These are phyloP conservation scores for Mesopsocus fuscifrons DNA, from an alignment of 2,888 invertebrate genomes.

Conservation along the genomic window DNA sequence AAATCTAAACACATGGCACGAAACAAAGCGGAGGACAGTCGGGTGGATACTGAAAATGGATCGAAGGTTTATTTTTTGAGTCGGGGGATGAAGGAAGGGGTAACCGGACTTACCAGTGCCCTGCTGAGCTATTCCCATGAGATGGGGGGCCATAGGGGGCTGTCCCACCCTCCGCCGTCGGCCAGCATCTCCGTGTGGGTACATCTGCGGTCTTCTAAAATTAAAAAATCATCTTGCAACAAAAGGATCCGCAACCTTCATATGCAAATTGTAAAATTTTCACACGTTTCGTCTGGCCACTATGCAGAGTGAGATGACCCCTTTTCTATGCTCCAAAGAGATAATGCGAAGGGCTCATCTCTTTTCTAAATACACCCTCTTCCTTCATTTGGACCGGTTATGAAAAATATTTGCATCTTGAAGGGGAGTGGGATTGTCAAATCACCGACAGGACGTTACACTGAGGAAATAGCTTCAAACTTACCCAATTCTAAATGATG, in stretches of 20 bases:
- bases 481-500: too few species aligned
- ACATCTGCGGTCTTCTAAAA: constrained; percentile 9
- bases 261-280: constrained; percentile 9
- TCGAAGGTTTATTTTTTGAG: too few species aligned
- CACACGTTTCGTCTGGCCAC: constrained; percentile 5
- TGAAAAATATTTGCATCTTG: constrained; percentile 4
- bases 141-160: constrained; percentile 8
- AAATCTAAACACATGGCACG: too few species aligned
- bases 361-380: constrained; percentile 7
- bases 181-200: constrained; percentile 5
- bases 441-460: constrained; percentile 1
- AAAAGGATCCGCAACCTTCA: constrained; percentile 2
- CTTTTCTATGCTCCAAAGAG: background rate
- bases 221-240: constrained; percentile 10
- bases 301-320: background rate
- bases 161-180: background rate
- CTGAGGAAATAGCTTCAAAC: too few species aligned
- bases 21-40: too few species aligned
- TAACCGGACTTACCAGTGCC: constrained; percentile 3
- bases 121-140: constrained; percentile 9
- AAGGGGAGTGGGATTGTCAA: constrained; percentile 6
- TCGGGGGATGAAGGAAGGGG: too few species aligned
- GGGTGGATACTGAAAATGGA: too few species aligned
- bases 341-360: constrained; percentile 7
- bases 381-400: constrained; percentile 1